Conservation (phyloP, 2,797 vertebrate species). For the Melanotaenia nigrans region DNA sequence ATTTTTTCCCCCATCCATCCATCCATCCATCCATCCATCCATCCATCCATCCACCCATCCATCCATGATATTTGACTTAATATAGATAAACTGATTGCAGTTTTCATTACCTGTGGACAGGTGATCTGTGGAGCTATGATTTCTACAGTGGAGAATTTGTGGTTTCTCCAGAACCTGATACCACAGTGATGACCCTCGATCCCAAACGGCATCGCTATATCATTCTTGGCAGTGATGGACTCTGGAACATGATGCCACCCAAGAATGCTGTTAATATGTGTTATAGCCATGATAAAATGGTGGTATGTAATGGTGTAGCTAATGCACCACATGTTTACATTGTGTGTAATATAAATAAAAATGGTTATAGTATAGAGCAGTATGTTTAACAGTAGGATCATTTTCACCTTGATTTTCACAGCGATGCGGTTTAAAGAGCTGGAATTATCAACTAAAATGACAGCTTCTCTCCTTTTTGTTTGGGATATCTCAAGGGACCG, state of each 20-base stretch:
- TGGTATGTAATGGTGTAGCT: conserved; percentile 79
- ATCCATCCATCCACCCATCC: too few relatives aligned
- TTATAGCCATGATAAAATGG: conserved; percentile 92
- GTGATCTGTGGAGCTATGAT: conserved; percentile 97
- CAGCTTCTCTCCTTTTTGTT: background rate
- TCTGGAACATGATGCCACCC: conserved; percentile 99
- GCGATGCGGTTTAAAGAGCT: background rate
- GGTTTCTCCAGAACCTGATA: conserved; percentile 97
- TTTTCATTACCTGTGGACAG: conserved; percentile 64
- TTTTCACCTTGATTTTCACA: conserved; percentile 2
- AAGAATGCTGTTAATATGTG: conserved; percentile 96
- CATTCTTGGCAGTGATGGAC: conserved; percentile 94
- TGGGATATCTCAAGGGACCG: conserved; percentile 83
- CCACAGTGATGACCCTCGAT: conserved; percentile 93
- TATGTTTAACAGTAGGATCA: background rate
- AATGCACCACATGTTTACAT: background rate
- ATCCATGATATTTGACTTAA: background rate
- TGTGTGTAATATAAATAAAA: background rate
- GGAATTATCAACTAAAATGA: background rate
- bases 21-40: too few relatives aligned
- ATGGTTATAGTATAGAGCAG: background rate
- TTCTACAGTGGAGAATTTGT: conserved; percentile 99
- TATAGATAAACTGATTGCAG: background rate
- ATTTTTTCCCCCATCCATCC: too few relatives aligned
- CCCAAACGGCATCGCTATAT: conserved; percentile 93